Evolutionary conservation across 2,113 vertebrate genomes (phyloP), one percentile per base, ranked within the genome.

Genomic region (Miniopterus natalensis): DNA sequence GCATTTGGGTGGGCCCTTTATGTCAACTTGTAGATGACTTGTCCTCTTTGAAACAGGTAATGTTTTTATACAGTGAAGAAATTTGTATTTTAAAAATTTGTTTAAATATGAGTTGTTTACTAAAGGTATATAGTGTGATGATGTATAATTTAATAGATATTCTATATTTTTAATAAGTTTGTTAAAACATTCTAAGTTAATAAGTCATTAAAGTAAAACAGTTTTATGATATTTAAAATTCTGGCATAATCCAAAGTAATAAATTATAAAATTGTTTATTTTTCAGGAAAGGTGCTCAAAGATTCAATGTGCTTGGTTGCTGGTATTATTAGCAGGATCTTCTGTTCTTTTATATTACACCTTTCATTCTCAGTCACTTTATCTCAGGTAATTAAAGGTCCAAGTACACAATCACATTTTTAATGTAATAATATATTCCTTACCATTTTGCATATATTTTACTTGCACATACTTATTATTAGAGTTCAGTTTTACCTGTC

Each of bases 281-380:
- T 97, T 98, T 45, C 98, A 99, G 99, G 99, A 99, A 93, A 99
- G 98, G 63, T 99, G 99, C 96, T 99, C 99, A 75, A 99, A 98
- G 98, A 74, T 99, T 90, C 99, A 98, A 0, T 99, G 99, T 97
- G 75, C 97, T 45, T 99, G 99, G 99, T 97, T 99, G 96, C 96
- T 99, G 1, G 57, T 99, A 36, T 99, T 99, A 98, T 97, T 99
- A 88, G 97, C 92, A 85, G 99, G 98, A 59, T 99, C 99, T 31
- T 99, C 99, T 65, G 96, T 99, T 81, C 99, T 99, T 96, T 96
- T 99, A 84, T 99, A 99, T 98, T 99, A 99, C 96, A 99, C 99
- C 63, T 99, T 99, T 97, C 97, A 98, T 96, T 98, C 98, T 80
- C 99, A 99, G 97, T 98, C 98, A 90, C 99, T 99, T 97, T 99